A percentile compares a stretch with the other conserved stretches of the same genome.
Evolutionary conservation across 64 coral and sea anemone species (phyloP).

Genomic region (Porites lutea): DNA sequence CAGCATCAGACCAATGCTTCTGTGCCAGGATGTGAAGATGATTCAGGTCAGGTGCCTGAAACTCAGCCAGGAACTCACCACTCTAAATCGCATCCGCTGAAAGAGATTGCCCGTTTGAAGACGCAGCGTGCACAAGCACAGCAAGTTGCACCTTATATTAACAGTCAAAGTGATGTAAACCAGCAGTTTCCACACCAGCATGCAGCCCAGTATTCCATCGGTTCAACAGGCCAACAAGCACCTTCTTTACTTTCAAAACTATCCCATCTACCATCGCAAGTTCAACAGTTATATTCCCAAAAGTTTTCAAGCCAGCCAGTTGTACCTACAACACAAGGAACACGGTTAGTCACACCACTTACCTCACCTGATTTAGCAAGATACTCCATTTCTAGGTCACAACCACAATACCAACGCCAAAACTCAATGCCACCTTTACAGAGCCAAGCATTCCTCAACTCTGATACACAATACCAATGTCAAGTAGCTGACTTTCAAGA

Average conservation of each 20-base stretch:
- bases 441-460: slow-evolving; percentile 35
- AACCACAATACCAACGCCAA: slow-evolving; percentile 80
- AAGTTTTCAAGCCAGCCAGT: slow-evolving; percentile 28
- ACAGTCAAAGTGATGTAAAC: slow-evolving; percentile 15
- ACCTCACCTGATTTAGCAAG: slow-evolving; percentile 1
- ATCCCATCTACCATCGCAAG: slow-evolving; percentile 61
- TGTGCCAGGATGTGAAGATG: slow-evolving; percentile 1
- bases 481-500: slow-evolving; percentile 29
- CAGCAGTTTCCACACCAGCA: background rate
- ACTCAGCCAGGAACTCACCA: background rate
- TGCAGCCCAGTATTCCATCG: background rate
- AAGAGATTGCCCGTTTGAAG: slow-evolving; percentile 41
- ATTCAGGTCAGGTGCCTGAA: slow-evolving; percentile 8
- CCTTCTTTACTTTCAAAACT: slow-evolving; percentile 33
- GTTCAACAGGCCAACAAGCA: slow-evolving; percentile 19
- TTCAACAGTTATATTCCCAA: slow-evolving; percentile 28
- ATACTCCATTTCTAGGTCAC: slow-evolving; percentile 39
- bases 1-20: slow-evolving; percentile 1
- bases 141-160: background rate
- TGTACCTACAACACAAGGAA: slow-evolving; percentile 20
- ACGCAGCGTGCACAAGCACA: slow-evolving; percentile 32
- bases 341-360: background rate
- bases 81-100: slow-evolving; percentile 38
- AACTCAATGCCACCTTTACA: slow-evolving; percentile 84
- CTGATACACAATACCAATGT: slow-evolving; percentile 47